Percentiles rank a stretch among this genome's conserved stretches.
Evolutionary conservation across 2,888 invertebrate species (phyloP).

Genomic region (Dyspetes luteomarginatus): DNA sequence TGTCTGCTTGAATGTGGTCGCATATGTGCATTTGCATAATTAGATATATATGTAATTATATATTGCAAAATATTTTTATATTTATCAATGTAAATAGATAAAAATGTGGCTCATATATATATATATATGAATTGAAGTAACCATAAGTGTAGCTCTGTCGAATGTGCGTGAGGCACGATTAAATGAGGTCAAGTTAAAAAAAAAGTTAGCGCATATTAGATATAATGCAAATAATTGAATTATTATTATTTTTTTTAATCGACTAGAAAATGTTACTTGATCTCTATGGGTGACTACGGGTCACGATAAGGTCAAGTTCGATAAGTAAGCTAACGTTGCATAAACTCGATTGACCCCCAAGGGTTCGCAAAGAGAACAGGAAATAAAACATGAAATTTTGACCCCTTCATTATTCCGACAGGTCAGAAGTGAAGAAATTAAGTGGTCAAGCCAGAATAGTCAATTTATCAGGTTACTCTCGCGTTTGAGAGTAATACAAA

Average conservation of each 20-base stretch:
- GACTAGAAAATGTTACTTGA: background rate
- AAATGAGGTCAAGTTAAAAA: background rate
- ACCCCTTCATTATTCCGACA: no score
- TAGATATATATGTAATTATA: background rate
- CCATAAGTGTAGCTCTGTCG: background rate
- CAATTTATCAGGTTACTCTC: no score
- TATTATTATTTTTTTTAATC: background rate
- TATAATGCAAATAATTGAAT: background rate
- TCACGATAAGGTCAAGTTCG: no score
- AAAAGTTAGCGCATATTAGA: background rate
- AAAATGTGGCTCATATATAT: no score
- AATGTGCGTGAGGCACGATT: background rate
- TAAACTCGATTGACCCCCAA: no score
- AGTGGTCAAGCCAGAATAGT: no score
- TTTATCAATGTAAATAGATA: no score
- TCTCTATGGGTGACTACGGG: no score
- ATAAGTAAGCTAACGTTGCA: no score
- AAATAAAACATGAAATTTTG: conserved; percentile 15
- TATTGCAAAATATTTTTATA: no score
- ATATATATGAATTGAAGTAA: background rate
- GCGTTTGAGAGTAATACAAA: no score
- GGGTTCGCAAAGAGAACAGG: background rate
- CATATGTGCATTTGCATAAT: background rate
- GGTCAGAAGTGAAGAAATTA: no score
- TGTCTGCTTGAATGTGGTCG: background rate